Evolutionary conservation across 2,797 vertebrate genomes (phyloP).

Genomic region (Pantherophis vulpinus): DNA sequence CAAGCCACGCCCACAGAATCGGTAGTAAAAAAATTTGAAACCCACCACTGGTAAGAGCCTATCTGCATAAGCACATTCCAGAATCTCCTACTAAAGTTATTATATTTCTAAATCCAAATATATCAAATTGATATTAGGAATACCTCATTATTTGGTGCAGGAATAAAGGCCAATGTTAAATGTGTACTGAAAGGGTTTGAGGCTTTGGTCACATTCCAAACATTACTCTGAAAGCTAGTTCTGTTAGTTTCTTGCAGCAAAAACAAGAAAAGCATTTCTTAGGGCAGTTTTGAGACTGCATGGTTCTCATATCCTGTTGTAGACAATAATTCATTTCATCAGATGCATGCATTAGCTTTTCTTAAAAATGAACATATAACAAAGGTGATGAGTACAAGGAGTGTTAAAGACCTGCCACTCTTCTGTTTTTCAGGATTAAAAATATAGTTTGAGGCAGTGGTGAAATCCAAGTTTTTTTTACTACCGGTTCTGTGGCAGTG

Average conservation of each 20-base stretch:
- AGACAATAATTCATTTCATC: not conserved
- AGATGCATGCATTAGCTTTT: not conserved
- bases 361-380: not conserved
- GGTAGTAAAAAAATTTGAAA: too few species aligned
- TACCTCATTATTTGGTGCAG: not conserved
- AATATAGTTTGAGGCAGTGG: not conserved
- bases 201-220: not conserved
- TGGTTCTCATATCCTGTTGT: not conserved
- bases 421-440: not conserved
- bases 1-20: too few species aligned
- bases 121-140: not conserved
- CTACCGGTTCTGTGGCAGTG: too few species aligned
- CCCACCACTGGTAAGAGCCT: not conserved
- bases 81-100: not conserved
- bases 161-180: not conserved
- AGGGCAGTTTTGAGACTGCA: not conserved
- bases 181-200: not conserved
- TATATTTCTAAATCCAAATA: not conserved
- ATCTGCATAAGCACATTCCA: too few species aligned
- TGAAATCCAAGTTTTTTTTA: too few species aligned
- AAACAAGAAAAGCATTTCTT: not conserved
- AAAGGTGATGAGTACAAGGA: not conserved
- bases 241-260: not conserved
- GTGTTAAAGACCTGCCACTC: not conserved
- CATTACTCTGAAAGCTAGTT: not conserved